Evolutionary conservation across 1,140 invertebrate genomes (phyloP).

Genomic region (Danaus melanippus): DNA sequence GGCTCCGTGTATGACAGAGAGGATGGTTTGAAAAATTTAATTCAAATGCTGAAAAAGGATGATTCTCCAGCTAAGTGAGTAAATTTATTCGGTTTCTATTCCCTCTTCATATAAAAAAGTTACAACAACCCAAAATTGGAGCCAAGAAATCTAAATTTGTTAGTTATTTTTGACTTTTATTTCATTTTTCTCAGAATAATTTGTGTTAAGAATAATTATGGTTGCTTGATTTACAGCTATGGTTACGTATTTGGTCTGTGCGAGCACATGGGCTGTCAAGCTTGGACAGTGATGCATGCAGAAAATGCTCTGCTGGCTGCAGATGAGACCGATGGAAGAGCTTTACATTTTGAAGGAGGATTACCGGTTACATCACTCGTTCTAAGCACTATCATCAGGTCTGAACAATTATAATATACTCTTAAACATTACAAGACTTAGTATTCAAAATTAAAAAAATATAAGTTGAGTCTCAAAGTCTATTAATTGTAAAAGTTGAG

Average conservation of each 20-base stretch:
- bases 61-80: constrained; percentile 81
- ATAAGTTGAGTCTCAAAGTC: too few species aligned
- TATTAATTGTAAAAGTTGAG: too few species aligned
- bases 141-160: too few species aligned
- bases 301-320: constrained; percentile 94
- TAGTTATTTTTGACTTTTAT: too few species aligned
- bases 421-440: too few species aligned
- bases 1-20: constrained; percentile 64
- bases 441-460: too few species aligned
- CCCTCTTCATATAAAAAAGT: too few species aligned
- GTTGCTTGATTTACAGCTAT: constrained; percentile 75
- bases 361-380: constrained; percentile 73
- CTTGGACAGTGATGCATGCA: constrained; percentile 83
- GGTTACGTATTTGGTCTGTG: constrained; percentile 90
- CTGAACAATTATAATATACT: constrained; percentile 28
- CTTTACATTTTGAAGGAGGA: constrained; percentile 95
- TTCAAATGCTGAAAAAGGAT: constrained; percentile 82
- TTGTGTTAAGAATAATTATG: too few species aligned
- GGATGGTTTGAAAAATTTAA: constrained; percentile 77
- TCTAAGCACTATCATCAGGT: constrained; percentile 66
- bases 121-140: too few species aligned
- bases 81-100: background rate
- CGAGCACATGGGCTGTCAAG: constrained; percentile 76
- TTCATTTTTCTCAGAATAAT: too few species aligned
- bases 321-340: constrained; percentile 93